Percentiles rank a stretch among this genome's conserved stretches.
Conservation (phyloP, 2,797 vertebrate species). For the Meriones psammophilus region DNA sequence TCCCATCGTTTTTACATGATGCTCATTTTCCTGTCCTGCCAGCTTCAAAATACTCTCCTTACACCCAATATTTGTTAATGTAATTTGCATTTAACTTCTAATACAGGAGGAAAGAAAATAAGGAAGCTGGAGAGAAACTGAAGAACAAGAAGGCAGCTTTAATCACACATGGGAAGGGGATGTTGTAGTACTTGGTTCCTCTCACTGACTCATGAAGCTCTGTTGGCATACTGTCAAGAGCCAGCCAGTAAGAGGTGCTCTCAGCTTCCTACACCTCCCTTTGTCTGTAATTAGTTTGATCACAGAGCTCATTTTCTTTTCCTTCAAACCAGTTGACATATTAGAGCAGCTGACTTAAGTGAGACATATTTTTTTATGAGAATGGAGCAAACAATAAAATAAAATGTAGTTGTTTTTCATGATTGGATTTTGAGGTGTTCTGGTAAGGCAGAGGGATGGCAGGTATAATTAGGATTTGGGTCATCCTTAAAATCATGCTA, state of each 20-base stretch:
- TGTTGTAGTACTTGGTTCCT: accelerated
- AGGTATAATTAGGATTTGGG: background rate
- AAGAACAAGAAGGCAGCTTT: background rate
- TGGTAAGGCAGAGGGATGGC: background rate
- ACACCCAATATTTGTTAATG: background rate
- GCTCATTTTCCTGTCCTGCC: background rate
- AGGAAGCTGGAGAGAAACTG: background rate
- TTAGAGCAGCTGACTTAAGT: background rate
- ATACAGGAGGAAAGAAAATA: background rate
- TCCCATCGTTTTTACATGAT: background rate
- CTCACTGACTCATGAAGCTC: background rate
- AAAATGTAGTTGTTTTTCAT: background rate
- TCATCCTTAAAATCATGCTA: background rate
- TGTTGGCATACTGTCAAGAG: background rate
- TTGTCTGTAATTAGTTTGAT: background rate
- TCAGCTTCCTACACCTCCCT: background rate
- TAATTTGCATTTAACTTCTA: background rate
- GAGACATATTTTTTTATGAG: background rate
- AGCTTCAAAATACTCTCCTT: background rate
- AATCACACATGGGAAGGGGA: background rate
- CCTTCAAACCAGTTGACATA: background rate
- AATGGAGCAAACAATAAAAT: background rate
- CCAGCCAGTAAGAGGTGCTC: background rate
- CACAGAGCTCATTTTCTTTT: background rate
- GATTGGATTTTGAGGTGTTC: background rate